Base-by-base conservation (phyloP, 2,113 vertebrate species). In the Paramormyrops kingsleyae region DNA sequence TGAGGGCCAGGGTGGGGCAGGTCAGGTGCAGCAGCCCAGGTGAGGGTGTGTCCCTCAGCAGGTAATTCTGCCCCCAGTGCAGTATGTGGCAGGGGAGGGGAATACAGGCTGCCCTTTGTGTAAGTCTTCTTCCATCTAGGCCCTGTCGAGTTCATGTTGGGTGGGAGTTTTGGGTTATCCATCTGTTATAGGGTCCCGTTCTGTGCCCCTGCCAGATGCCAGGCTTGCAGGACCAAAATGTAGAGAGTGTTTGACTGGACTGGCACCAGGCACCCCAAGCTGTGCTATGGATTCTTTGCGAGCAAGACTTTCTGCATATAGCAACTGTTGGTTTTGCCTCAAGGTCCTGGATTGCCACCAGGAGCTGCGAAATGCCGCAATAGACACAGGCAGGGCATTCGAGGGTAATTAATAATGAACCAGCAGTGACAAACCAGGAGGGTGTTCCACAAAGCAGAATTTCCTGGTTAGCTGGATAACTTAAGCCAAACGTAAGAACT, bases 1-100 rank as follows among this genome's bases (percentile, higher is more conserved):
- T 99, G 92, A 90, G 91, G 88, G n/a, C 2, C 0, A 0, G 19
- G 31, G 66, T 59, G 47, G 21, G 50, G 17, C 24, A 27, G n/a
- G 39, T 2, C 44, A 84, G 83, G 80, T 83, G 42, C 24, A 0
- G 24, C 80, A 47, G 80, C 21, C 4, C 44, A 49, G 83, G 83
- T 46, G 39, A 13, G 83, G 44, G 74, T 80, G 10, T 70, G 62
- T 70, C 27, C 62, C n/a, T 70, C 62, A 70, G 59, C 59, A 66
- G 59, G n/a, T 27, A 66, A n/a, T n/a, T 62, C 24, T 62, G 21
- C 56, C 66, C 12, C 31, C 66, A 15, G 46, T 8, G 17, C 39
- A 83, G 15, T 47, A 13, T 47, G 19, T 49, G 12, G 46, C 83
- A 12, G 44, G 83, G n/a, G 39, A 39, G 31, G 15, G 31, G 4